phyloP scores from a whole-genome alignment of 2,797 vertebrate genomes.

The Silurus lanzhouensis region DNA sequence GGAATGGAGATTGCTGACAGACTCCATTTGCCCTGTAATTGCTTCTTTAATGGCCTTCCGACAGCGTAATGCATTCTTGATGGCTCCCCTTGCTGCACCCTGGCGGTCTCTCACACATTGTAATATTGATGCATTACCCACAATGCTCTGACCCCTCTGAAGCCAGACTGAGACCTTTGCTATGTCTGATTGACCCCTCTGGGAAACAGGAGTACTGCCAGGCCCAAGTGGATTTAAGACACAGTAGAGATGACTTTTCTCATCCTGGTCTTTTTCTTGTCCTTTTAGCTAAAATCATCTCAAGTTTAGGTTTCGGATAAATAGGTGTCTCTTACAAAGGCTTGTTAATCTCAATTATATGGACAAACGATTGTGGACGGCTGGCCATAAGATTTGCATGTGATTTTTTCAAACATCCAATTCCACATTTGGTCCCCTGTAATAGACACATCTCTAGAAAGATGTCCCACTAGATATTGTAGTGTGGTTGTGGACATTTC shows the following conservation, averaged over 20 bases:
- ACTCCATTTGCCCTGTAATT: slow-evolving; percentile 56
- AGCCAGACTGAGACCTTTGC: slow-evolving; percentile 1
- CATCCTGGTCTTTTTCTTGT: background rate
- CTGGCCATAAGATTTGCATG: too few relatives aligned
- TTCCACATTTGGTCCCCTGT: too few relatives aligned
- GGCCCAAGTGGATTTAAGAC: background rate
- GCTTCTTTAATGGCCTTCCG: slow-evolving; percentile 53
- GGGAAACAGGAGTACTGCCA: background rate
- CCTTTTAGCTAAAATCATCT: background rate
- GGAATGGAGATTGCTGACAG: slow-evolving; percentile 54
- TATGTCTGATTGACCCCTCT: background rate
- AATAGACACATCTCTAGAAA: too few relatives aligned
- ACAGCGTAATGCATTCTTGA: slow-evolving; percentile 54
- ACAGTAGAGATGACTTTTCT: background rate
- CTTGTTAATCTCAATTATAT: background rate
- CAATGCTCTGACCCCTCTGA: slow-evolving; percentile 36
- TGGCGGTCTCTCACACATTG: slow-evolving; percentile 40
- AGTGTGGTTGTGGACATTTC: too few relatives aligned
- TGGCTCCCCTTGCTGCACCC: slow-evolving; percentile 34
- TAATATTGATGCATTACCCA: slow-evolving; percentile 42
- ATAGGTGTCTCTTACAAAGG: background rate
- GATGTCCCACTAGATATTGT: too few relatives aligned
- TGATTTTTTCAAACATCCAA: too few relatives aligned
- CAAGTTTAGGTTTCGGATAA: background rate
- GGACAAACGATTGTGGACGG: too few relatives aligned